Evolutionary conservation across 2,797 vertebrate genomes (phyloP), one percentile per base, ranked within the genome.

Genomic region (Cuniculus paca): DNA sequence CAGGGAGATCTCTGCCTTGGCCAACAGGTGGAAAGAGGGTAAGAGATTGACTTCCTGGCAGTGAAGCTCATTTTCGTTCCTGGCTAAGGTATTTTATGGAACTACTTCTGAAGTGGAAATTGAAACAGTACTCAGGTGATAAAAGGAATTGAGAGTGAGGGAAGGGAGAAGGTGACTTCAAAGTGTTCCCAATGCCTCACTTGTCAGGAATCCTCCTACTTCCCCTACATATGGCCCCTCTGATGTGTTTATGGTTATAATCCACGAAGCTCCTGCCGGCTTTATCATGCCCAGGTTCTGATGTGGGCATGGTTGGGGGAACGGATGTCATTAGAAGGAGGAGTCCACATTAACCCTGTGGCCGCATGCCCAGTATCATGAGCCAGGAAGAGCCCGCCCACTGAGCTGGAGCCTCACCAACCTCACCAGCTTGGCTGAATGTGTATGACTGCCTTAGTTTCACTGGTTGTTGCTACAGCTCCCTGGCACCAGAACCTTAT

Each of bases 21-120:
- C 39, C 42, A 74, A 86, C 19, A 77, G 74, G n/a, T 65, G 48
- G 36, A 45, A 34, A 19, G 39, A 79, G 6, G 50, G 7, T 65
- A 28, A 74, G 74, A 75, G 80, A 81, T 4, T 11, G 1, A 63
- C 79, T 42, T 56, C 65, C 50, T 56, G 16, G 45, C 7, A 45
- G 39, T 4, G 34, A 48, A 31, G 74, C 34, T 28, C 54, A 36
- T 0, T 50, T 12, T 91, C 65, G 58, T 39, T 90, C 74, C 52
- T 70, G 36, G 34, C 45, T 84, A 74, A 36, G 75, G 36, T 16
- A 68, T 83, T 82, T 80, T 39, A 56, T 28, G 45, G 36, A 28
- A 31, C 28, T n/a, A 74, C 14, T 65, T 79, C 65, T 82, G n/a
- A 36, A 50, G 20, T 39, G 7, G 50, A 97, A 94, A 48, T 50